phyloP scores from a whole-genome alignment of 2,888 invertebrate species.

The Oscheius sp. region DNA sequence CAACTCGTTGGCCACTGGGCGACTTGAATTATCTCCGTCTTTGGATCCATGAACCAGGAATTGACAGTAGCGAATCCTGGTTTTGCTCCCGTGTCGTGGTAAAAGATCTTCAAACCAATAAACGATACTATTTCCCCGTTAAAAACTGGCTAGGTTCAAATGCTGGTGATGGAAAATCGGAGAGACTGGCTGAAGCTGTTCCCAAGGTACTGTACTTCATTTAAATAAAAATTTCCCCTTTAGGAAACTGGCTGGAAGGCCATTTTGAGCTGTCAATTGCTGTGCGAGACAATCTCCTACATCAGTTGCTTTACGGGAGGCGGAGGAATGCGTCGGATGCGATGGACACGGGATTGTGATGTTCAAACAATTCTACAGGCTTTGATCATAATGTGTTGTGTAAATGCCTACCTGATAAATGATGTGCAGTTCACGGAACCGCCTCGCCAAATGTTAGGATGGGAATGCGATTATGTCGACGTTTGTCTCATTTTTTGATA shows the following conservation, averaged over 20 bases:
- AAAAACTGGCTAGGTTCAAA: slow-evolving; percentile 61
- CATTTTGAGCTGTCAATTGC: slow-evolving; percentile 45
- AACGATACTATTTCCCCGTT: slow-evolving; percentile 55
- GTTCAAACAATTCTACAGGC: neutral
- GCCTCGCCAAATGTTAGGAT: slow-evolving; percentile 3
- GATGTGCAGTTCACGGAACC: neutral
- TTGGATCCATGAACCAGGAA: slow-evolving; percentile 57
- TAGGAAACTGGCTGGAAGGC: slow-evolving; percentile 35
- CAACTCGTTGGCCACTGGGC: slow-evolving; percentile 57
- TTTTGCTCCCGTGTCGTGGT: slow-evolving; percentile 54
- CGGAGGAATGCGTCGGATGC: slow-evolving; percentile 43
- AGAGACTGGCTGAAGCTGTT: slow-evolving; percentile 41
- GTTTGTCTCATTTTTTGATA: neutral
- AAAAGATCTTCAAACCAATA: slow-evolving; percentile 52
- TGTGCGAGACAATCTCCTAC: slow-evolving; percentile 46
- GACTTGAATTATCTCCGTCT: slow-evolving; percentile 50
- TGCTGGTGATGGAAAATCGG: slow-evolving; percentile 61
- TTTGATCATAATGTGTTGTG: neutral
- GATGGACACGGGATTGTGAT: slow-evolving; percentile 38
- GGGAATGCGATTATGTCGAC: neutral
- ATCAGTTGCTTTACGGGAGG: slow-evolving; percentile 48
- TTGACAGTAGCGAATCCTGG: slow-evolving; percentile 60
- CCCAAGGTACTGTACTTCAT: slow-evolving; percentile 17
- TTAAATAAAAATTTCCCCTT: neutral
- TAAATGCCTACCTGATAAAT: neutral